Evolutionary conservation across 2,888 invertebrate genomes (phyloP), one percentile per base, ranked within the genome.

Genomic region (Chymomyza procnemis): DNA sequence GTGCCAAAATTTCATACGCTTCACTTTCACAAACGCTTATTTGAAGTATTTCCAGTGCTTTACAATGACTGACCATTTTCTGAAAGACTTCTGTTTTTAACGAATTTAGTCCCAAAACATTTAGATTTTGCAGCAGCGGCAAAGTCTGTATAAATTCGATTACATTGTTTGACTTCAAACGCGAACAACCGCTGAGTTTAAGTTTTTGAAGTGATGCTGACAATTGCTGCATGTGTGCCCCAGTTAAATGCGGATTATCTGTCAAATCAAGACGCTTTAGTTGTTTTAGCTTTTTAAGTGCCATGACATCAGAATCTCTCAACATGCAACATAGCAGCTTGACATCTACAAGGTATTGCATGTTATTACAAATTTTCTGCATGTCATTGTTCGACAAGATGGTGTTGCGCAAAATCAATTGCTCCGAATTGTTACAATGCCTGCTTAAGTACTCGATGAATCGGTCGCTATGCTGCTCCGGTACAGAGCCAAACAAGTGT

Each of bases 231-330:
- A 77, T 18, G 14, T 66, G 14, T 1, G 26, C 4, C 1, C 81
- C 79, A 0, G 16, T 52, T 9, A 75, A 22, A 5, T 5, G 22
- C 0, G 18, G 14, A 41, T 73, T 85, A 4, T 46, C n/a, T 0
- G 63, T 57, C 5, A 82, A 4, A 60, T 78, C 64, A 4, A 85
- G 64, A 1, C 26, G 4, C 58, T 74, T 75, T 0, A 85, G 59
- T 1, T 50, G 47, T 1, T 12, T 22, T 12, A 83, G 54, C 12
- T 70, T 19, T 1, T 52, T 34, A 3, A 79, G 16, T 2, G 63
- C 52, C 34, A 46, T 3, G 4, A 82, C 0, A 0, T 34, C 0
- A 0, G 26, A 22, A 21, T 81, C 63, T 1, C n/a, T 18, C 0
- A 84, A 4, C 6, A 34, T 26, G 19, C 73, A 77, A 4, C 21